Evolutionary conservation across 2,888 invertebrate species (phyloP).

Genomic region (Leptopilina drosophilae): DNA sequence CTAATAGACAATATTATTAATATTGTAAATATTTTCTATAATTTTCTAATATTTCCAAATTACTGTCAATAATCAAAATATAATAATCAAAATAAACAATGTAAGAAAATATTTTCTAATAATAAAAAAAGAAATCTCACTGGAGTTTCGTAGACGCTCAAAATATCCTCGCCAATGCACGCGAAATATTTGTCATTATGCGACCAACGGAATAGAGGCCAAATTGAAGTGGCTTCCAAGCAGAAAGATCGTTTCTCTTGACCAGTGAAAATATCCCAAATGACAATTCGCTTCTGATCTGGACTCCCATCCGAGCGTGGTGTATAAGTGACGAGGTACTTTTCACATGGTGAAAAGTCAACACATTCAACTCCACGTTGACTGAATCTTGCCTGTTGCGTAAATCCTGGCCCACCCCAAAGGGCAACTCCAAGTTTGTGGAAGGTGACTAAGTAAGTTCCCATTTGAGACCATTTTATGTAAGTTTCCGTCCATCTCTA

Average conservation of each 20-base stretch:
- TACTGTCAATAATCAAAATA: too few species aligned
- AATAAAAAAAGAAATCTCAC: constrained; percentile 68
- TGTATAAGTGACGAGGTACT: constrained; percentile 96
- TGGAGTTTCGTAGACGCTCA: constrained; percentile 97
- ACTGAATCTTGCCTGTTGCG: constrained; percentile 93
- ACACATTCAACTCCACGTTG: constrained; percentile 95
- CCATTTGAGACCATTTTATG: constrained; percentile 98
- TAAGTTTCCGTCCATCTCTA: constrained; percentile 98
- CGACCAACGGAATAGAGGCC: constrained; percentile 99
- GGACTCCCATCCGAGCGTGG: constrained; percentile 84
- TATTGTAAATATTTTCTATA: too few species aligned
- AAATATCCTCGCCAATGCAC: constrained; percentile 87
- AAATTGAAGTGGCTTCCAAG: constrained; percentile 88
- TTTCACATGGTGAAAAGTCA: constrained; percentile 98
- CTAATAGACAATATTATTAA: too few species aligned
- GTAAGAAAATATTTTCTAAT: too few species aligned
- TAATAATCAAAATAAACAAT: too few species aligned
- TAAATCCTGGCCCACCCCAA: constrained; percentile 97
- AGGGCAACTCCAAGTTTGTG: constrained; percentile 96
- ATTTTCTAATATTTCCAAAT: too few species aligned
- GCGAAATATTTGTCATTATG: constrained; percentile 97
- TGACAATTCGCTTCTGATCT: constrained; percentile 90
- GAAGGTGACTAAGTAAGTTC: constrained; percentile 97
- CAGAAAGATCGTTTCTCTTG: constrained; percentile 94
- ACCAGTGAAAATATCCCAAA: constrained; percentile 98